Percentiles rank a stretch among this genome's conserved stretches.
These are phyloP conservation scores for Melanerpes formicivorus DNA, from an alignment of 2,113 vertebrate genomes.

Conservation along the genomic window DNA sequence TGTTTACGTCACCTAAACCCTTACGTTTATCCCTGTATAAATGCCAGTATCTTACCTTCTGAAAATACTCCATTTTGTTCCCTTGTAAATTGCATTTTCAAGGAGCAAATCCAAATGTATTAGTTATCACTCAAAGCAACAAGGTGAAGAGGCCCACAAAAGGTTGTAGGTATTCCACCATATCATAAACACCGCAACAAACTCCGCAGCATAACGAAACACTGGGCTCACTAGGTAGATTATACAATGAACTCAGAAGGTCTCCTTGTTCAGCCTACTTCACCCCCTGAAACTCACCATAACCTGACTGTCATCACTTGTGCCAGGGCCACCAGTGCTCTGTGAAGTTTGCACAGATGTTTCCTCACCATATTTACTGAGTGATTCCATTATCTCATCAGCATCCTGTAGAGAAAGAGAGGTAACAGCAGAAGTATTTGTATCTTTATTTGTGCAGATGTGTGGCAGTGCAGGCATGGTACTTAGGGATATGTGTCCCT, in stretches of 20 bases:
- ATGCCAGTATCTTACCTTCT: neutral
- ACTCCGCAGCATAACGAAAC: neutral
- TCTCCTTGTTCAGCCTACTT: neutral
- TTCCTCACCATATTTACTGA: neutral
- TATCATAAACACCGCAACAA: neutral
- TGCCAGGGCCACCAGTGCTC: neutral
- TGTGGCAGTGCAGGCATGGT: neutral
- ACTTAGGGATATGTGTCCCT: neutral
- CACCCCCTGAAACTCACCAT: conserved; percentile 39
- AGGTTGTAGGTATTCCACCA: neutral
- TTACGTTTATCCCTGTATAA: neutral
- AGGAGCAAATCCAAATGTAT: neutral
- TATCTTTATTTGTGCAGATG: neutral
- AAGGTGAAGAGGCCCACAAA: neutral
- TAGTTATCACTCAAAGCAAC: neutral
- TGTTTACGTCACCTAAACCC: neutral
- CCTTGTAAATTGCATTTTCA: neutral
- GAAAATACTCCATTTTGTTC: neutral
- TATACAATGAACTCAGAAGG: neutral
- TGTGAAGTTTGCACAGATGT: neutral
- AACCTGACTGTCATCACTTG: neutral
- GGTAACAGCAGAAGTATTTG: neutral
- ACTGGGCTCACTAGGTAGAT: neutral
- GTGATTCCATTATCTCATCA: conserved; percentile 36
- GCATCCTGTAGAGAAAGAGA: conserved; percentile 39